Conservation (phyloP, 1,140 invertebrate species). For the Panagrolaimus sp. region DNA sequence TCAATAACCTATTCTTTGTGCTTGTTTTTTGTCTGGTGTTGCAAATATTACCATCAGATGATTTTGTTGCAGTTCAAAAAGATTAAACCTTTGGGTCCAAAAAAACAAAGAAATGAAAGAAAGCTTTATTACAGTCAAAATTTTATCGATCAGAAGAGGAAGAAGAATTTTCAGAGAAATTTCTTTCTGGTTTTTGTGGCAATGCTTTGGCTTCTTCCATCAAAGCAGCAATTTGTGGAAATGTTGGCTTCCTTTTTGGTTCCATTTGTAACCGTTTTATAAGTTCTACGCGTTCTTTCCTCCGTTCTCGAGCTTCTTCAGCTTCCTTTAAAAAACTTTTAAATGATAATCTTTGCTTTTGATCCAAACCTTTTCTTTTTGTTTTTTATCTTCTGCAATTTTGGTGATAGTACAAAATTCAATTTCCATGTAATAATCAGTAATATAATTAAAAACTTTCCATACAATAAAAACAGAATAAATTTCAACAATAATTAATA, state of each 20-base stretch:
- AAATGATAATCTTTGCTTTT: neutral
- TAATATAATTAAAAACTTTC: slow-evolving; percentile 35
- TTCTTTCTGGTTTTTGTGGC: neutral
- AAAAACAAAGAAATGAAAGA: neutral
- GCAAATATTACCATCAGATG: neutral
- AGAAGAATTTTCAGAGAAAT: slow-evolving; percentile 2
- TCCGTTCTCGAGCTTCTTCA: slow-evolving; percentile 6
- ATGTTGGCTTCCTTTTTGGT: slow-evolving; percentile 4
- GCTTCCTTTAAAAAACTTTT: neutral
- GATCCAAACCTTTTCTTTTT: slow-evolving; percentile 12
- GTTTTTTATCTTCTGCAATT: slow-evolving; percentile 11
- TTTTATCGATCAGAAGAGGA: neutral
- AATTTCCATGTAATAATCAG: slow-evolving; percentile 36
- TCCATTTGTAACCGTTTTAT: neutral
- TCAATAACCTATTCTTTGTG: neutral
- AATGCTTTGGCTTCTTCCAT: neutral
- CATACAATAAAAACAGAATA: slow-evolving; percentile 35
- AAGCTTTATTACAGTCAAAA: neutral
- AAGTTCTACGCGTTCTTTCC: neutral
- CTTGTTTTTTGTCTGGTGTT: neutral
- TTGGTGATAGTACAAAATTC: slow-evolving; percentile 20
- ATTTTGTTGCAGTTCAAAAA: neutral
- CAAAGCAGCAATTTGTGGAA: neutral
- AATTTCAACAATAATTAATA: slow-evolving; percentile 31
- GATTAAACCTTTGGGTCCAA: neutral